Conservation (phyloP, 2,797 vertebrate species). For the Moxostoma hubbsi region DNA sequence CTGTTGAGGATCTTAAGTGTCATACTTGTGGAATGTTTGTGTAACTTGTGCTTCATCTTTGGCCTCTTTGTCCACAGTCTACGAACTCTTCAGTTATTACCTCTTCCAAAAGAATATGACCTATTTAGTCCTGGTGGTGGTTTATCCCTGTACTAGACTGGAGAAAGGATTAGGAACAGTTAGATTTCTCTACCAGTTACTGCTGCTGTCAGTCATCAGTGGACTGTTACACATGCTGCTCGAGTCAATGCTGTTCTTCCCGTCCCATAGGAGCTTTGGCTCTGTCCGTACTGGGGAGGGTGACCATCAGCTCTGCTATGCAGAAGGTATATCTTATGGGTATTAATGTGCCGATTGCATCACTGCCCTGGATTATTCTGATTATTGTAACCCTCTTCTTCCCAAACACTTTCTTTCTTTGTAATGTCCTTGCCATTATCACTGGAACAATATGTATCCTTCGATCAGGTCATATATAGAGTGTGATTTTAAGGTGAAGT, state of each 20-base stretch:
- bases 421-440: slow-evolving; percentile 56
- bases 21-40: not conserved
- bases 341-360: slow-evolving; percentile 57
- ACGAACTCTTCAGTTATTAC: slow-evolving; percentile 62
- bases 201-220: slow-evolving; percentile 45
- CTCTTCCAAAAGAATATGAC: slow-evolving; percentile 57
- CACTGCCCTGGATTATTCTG: slow-evolving; percentile 62
- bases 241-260: slow-evolving; percentile 55
- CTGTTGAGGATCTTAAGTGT: no score
- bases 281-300: slow-evolving; percentile 56
- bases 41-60: not conserved
- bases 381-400: slow-evolving; percentile 53
- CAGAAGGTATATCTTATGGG: slow-evolving; percentile 57
- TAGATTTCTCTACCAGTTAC: slow-evolving; percentile 53
- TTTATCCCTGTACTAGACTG: slow-evolving; percentile 52
- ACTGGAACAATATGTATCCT: slow-evolving; percentile 66
- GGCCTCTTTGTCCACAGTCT: slow-evolving; percentile 50
- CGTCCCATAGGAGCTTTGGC: slow-evolving; percentile 42
- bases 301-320: slow-evolving; percentile 58
- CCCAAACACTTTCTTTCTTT: slow-evolving; percentile 59
- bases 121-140: slow-evolving; percentile 49
- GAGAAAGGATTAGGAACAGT: slow-evolving; percentile 63
- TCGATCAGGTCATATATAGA: no score
- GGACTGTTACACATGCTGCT: slow-evolving; percentile 57
- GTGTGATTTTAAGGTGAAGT: no score